phyloP scores from a whole-genome alignment of 2,797 vertebrate species.

The Crocodylus rhombifer region DNA sequence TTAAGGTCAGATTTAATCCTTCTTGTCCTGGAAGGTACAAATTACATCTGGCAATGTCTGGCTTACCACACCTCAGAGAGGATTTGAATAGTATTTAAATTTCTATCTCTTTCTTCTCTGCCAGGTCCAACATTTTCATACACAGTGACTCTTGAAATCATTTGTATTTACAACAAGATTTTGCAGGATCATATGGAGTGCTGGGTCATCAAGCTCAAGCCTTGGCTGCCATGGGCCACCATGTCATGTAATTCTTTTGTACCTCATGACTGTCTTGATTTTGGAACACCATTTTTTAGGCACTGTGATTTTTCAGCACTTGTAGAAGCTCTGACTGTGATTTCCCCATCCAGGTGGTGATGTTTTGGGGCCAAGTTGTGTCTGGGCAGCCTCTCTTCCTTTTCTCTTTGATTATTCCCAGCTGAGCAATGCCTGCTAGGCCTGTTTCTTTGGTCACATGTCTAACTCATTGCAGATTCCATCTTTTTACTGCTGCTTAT shows the following conservation, averaged over 20 bases:
- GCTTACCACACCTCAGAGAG: neutral
- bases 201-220: neutral
- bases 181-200: neutral
- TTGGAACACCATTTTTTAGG: neutral
- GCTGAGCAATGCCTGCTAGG: neutral
- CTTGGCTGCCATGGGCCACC: neutral
- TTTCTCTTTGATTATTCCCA: neutral
- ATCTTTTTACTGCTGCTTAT: slow-evolving; percentile 9
- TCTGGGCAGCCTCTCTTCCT: neutral
- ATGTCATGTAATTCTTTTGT: neutral
- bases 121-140: neutral
- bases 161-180: neutral
- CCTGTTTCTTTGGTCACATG: neutral
- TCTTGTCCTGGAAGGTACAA: neutral
- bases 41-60: neutral
- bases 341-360: neutral
- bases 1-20: neutral
- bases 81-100: neutral
- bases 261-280: neutral
- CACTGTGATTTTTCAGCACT: neutral
- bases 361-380: neutral
- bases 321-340: neutral
- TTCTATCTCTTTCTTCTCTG: neutral
- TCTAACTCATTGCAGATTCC: slow-evolving; percentile 18
- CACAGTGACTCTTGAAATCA: neutral